These are phyloP conservation scores for Neria commutata DNA, from an alignment of 2,888 invertebrate species.

Conservation along the genomic window DNA sequence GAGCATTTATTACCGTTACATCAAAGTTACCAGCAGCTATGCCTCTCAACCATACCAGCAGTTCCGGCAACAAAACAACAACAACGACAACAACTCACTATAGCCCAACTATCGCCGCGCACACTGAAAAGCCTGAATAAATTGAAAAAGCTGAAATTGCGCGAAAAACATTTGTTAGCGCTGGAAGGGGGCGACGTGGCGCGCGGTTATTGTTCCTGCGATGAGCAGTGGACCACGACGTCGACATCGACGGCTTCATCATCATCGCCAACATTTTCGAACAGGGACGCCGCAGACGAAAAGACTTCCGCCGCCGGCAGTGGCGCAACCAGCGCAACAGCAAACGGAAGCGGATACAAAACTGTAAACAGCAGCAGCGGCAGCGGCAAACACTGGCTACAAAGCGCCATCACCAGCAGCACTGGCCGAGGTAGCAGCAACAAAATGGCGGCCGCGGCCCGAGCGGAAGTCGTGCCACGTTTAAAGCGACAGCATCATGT, in stretches of 20 bases:
- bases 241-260: slow-evolving; percentile 40
- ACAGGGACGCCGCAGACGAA: slow-evolving; percentile 26
- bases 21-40: background rate
- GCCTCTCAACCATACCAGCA: slow-evolving; percentile 24
- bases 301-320: slow-evolving; percentile 36
- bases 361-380: background rate
- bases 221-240: slow-evolving; percentile 51
- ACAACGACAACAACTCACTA: slow-evolving; percentile 16
- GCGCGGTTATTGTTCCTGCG: slow-evolving; percentile 55
- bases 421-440: background rate
- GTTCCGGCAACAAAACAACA: slow-evolving; percentile 28
- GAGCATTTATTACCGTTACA: slow-evolving; percentile 38
- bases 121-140: slow-evolving; percentile 21
- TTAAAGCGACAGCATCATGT: slow-evolving; percentile 56
- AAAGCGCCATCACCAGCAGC: slow-evolving; percentile 29
- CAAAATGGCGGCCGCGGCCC: slow-evolving; percentile 18
- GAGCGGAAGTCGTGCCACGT: slow-evolving; percentile 29
- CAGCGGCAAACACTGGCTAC: slow-evolving; percentile 32
- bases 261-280: background rate
- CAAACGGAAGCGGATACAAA: slow-evolving; percentile 30
- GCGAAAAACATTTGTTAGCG: slow-evolving; percentile 51
- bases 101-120: slow-evolving; percentile 1
- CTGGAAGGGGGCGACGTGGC: slow-evolving; percentile 54
- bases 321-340: slow-evolving; percentile 29
- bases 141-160: slow-evolving; percentile 45